Evolutionary conservation across 2,113 vertebrate genomes (phyloP).

Genomic region (Nannobrachium achirus): DNA sequence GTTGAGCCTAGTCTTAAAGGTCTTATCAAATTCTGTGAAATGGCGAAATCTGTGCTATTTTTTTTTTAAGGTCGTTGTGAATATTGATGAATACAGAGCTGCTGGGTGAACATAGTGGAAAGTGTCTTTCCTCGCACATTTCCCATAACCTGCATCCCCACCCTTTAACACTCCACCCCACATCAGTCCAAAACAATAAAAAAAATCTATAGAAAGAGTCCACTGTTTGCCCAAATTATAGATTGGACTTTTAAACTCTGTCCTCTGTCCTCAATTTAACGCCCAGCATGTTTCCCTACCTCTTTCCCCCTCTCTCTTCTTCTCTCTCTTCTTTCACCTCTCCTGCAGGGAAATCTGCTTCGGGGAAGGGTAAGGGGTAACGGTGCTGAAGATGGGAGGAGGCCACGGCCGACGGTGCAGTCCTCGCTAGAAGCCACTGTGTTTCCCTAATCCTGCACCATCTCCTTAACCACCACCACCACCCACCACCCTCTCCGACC

Average conservation of each 20-base stretch:
- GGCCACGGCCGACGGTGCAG: slow-evolving; percentile 62
- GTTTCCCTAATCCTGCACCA: neutral
- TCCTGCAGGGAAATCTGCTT: slow-evolving; percentile 25
- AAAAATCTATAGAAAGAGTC: no score
- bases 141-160: no score
- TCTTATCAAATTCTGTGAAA: no score
- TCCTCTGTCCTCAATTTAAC: no score
- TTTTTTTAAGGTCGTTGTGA: neutral
- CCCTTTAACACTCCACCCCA: no score
- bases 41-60: neutral
- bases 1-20: neutral
- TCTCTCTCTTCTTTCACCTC: neutral
- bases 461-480: neutral
- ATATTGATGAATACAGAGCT: neutral
- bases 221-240: no score
- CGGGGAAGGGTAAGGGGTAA: slow-evolving; percentile 42
- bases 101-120: neutral
- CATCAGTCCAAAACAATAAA: no score
- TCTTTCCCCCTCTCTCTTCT: slow-evolving; percentile 1
- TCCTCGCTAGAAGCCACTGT: slow-evolving; percentile 50
- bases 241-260: no score
- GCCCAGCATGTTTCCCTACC: slow-evolving; percentile 5
- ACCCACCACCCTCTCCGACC: neutral
- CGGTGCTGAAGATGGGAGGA: slow-evolving; percentile 55
- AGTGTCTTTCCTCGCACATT: no score